phyloP scores from a whole-genome alignment of 2,797 vertebrate genomes.

The Myioborus melanocephalus region DNA sequence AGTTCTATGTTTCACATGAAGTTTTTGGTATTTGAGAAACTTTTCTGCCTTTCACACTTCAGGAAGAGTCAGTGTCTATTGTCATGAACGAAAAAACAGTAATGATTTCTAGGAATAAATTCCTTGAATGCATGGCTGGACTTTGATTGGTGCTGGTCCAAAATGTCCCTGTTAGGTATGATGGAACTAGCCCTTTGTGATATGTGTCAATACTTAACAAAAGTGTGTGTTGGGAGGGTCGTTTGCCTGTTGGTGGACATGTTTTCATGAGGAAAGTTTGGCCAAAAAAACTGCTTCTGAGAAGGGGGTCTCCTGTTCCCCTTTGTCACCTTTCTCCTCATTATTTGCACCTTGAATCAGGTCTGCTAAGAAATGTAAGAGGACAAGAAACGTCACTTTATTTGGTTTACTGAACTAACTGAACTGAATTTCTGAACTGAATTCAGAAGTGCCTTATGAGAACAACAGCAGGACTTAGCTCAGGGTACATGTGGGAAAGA shows the following conservation, averaged over 20 bases:
- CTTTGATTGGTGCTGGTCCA: background rate
- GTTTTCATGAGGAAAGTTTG: background rate
- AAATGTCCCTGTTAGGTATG: background rate
- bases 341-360: background rate
- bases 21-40: background rate
- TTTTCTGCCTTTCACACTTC: background rate
- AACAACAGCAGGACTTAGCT: background rate
- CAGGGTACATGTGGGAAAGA: rapidly evolving
- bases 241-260: background rate
- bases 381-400: background rate
- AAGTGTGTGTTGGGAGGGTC: rapidly evolving
- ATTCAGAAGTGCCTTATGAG: background rate
- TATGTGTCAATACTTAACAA: background rate
- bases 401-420: background rate
- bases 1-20: background rate
- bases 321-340: background rate
- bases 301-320: background rate
- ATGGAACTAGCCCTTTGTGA: background rate
- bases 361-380: background rate
- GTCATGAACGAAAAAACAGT: background rate
- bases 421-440: background rate
- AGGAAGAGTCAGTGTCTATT: background rate
- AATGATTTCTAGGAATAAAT: background rate
- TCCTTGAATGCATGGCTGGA: background rate
- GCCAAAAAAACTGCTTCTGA: background rate